Evolutionary conservation across 1,140 invertebrate genomes (phyloP), one percentile per base, ranked within the genome.

Genomic region (Tetramorium alpestre): DNA sequence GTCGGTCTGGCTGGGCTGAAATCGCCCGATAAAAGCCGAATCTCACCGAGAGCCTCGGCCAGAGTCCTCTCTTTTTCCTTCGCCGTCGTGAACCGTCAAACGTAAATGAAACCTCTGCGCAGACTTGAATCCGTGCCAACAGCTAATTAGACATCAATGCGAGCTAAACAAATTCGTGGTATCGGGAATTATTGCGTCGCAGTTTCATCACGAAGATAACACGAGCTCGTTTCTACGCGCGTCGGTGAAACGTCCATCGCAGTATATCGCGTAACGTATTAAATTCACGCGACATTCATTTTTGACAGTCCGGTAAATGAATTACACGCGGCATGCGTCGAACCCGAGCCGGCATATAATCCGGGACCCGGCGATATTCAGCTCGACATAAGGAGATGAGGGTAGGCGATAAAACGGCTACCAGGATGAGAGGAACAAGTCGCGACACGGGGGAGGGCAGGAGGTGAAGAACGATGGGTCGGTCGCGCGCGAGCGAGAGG

Each of bases 71-170:
- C 72, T 76, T 51, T 33, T 44, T 62, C 41, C 10, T 18, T 62
- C 38, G 67, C 25, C 28, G 44, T 62, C 47, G 72, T n/a, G 33
- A 58, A 51, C n/a, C 25, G 80, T 82, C 67, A 73, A 73, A 82
- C 54, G 67, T 73, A 82, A 82, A 82, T 73, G 80, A 75, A 73
- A 84, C 33, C 70, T 84, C 67, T 22, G 67, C 69, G 67, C 41
- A 22, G 80, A 62, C 28, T 84, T 84, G 80, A 84, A 38, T 13
- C 54, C 54, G 54, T 44, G 80, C 80, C 80, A 84, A 60, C 80
- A 22, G 80, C 22, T 85, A 85, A 85, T 78, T 85, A 85, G 73
- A 78, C 82, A 78, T 85, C 82, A 69, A 78, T 85, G 62, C 73
- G 82, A 75, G 69, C 69, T 84, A 84, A 84, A 75, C 54, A 75